Evolutionary conservation across 2,113 vertebrate species (phyloP).

Genomic region (Rhea americana): DNA sequence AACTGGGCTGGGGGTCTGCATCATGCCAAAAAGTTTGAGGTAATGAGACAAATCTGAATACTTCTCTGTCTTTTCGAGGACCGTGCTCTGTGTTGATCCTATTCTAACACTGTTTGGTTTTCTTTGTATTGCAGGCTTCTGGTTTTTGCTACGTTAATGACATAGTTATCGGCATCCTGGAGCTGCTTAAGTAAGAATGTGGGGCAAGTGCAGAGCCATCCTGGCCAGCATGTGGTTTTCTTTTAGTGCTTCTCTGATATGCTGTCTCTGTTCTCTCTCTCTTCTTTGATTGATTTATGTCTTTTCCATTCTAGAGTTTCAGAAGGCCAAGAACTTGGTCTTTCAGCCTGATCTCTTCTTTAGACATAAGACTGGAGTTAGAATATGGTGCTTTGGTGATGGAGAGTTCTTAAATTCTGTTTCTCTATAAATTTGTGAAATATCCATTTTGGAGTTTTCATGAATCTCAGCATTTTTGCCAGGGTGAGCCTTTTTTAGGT

Average conservation of each 20-base stretch:
- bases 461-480: not conserved
- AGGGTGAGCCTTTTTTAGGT: not conserved
- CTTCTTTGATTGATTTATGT: not conserved
- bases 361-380: not conserved
- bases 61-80: not conserved
- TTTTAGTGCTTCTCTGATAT: not conserved
- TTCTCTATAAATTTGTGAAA: not conserved
- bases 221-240: not conserved
- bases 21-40: slow-evolving; percentile 99
- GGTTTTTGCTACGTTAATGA: slow-evolving; percentile 99
- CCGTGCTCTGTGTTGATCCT: not conserved
- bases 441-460: not conserved
- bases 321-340: not conserved
- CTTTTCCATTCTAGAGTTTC: not conserved
- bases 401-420: not conserved
- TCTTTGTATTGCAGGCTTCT: slow-evolving; percentile 82
- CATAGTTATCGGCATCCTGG: slow-evolving; percentile 98
- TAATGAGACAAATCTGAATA: slow-evolving; percentile 42
- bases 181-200: slow-evolving; percentile 92
- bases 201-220: not conserved
- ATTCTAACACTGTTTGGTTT: slow-evolving; percentile 1
- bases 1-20: slow-evolving; percentile 98
- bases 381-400: not conserved
- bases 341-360: not conserved
- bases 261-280: not conserved